Percentiles rank a stretch among this genome's conserved stretches.
Evolutionary conservation across 2,888 invertebrate genomes (phyloP).

Genomic region (Acronicta leporina): DNA sequence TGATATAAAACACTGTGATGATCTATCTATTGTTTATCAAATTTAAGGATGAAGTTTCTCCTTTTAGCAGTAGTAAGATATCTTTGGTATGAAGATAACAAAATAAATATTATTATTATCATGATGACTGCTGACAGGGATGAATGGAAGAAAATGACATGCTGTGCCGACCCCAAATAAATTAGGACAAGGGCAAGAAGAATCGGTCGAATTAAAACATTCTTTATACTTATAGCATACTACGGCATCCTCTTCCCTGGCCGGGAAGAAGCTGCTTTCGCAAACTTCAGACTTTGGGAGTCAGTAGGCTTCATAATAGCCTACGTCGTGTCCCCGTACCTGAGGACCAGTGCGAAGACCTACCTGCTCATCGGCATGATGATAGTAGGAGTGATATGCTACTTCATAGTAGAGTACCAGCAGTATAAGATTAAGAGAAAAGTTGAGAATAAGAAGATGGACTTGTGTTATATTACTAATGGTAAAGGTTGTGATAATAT

Average conservation of each 20-base stretch:
- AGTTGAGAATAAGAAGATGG: constrained; percentile 58
- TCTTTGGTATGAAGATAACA: too few relatives aligned
- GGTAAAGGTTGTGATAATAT: constrained; percentile 75
- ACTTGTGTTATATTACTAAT: constrained; percentile 50
- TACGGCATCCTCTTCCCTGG: constrained; percentile 91
- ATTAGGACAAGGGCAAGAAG: too few relatives aligned
- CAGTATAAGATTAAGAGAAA: constrained; percentile 64
- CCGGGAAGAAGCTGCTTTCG: constrained; percentile 91
- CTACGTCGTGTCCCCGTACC: constrained; percentile 87
- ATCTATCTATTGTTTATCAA: too few relatives aligned
- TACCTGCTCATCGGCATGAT: constrained; percentile 85
- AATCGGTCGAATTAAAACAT: background rate
- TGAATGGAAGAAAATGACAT: too few relatives aligned
- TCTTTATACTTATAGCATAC: constrained; percentile 79
- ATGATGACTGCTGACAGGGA: too few relatives aligned
- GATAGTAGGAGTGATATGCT: constrained; percentile 85
- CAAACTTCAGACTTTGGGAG: constrained; percentile 92
- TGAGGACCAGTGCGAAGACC: constrained; percentile 87
- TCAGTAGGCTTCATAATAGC: constrained; percentile 91
- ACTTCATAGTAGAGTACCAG: constrained; percentile 80
- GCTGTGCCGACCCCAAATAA: too few relatives aligned
- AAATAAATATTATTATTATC: too few relatives aligned
- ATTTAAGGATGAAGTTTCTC: too few relatives aligned
- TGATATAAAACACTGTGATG: too few relatives aligned
- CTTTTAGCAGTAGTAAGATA: too few relatives aligned